Conservation (phyloP, 2,888 invertebrate genomes). For the Apamea sordens region DNA sequence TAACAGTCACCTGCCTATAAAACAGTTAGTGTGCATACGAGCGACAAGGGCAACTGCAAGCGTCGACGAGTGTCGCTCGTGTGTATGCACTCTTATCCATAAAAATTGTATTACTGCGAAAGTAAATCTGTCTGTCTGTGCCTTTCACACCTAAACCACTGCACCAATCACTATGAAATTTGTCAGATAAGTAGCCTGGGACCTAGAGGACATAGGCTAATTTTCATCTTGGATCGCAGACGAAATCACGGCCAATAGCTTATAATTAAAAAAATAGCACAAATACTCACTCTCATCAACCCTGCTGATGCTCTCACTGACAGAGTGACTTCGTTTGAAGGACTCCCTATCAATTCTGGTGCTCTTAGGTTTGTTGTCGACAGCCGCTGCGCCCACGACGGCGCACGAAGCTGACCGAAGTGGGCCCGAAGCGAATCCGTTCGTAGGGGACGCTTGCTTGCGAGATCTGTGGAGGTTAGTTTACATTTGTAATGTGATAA, state of each 20-base stretch:
- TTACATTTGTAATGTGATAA: conserved; percentile 17
- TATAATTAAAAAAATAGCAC: neutral
- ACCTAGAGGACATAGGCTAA: neutral
- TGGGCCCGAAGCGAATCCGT: conserved; percentile 84
- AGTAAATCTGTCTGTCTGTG: neutral
- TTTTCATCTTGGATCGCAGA: neutral
- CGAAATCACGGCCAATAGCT: neutral
- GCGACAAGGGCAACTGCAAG: too few species aligned
- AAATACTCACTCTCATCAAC: conserved; percentile 84
- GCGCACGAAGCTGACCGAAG: conserved; percentile 87
- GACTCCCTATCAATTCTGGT: conserved; percentile 80
- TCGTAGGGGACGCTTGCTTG: conserved; percentile 84
- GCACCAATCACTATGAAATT: neutral
- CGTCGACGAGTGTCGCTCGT: too few species aligned
- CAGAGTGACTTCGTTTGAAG: conserved; percentile 87
- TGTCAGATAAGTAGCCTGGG: neutral
- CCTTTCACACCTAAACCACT: neutral
- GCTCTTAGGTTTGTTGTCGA: conserved; percentile 76
- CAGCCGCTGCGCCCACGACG: conserved; percentile 82
- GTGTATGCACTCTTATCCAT: neutral
- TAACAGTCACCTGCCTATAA: neutral
- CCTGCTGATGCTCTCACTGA: conserved; percentile 87
- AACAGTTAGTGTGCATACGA: neutral
- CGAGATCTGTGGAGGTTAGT: conserved; percentile 79
- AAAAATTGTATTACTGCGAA: neutral